Base-by-base conservation (phyloP, 1,140 invertebrate genomes). In the Aradophagus sp. region DNA sequence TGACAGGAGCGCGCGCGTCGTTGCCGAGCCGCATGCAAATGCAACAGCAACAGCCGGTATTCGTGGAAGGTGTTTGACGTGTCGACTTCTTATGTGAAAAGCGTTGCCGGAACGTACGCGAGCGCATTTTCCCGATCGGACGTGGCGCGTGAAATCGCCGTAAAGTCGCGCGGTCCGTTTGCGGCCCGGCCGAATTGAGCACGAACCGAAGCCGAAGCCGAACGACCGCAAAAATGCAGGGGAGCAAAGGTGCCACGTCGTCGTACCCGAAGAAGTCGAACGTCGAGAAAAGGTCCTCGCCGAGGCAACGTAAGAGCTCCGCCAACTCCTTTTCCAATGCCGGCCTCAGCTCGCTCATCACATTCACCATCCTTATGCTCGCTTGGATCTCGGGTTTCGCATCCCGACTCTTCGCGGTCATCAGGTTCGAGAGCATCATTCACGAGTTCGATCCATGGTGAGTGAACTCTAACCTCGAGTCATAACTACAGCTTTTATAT, bases 391-490 rank as follows among this genome's bases (percentile, higher is more conserved):
- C 95, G 73, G 98, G 97, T 63, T 99, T 99, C 86, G 93, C 97
- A 31, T 97, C 97, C 50, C 91, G 98, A 78, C 89, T 99, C 36
- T 99, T 99, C 87, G 97, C 98, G 67, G 97, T 99, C 36, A 99
- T 99, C 78, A 90, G 98, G 62, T 99, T 99, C 85, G 98, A 99
- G 87, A 98, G 96, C 87, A 99, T 99, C 78, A 99, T 99, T 83
- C 98, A 99, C 85, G 98, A 99, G 87, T 99, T 99, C 84, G 98
- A 99, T 89, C 98, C 98, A 83, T 99, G 97, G 97, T 98, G 89
- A 90, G 92, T n/a, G 12, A n/a, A n/a, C n/a, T n/a, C n/a, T n/a
- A n/a, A n/a, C n/a, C n/a, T n/a, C n/a, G n/a, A n/a, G n/a, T n/a
- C n/a, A n/a, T n/a, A n/a, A n/a, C n/a, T n/a, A n/a, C n/a, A n/a